phyloP scores from a whole-genome alignment of 2,888 invertebrate genomes.

The Drosophila anomalata region DNA sequence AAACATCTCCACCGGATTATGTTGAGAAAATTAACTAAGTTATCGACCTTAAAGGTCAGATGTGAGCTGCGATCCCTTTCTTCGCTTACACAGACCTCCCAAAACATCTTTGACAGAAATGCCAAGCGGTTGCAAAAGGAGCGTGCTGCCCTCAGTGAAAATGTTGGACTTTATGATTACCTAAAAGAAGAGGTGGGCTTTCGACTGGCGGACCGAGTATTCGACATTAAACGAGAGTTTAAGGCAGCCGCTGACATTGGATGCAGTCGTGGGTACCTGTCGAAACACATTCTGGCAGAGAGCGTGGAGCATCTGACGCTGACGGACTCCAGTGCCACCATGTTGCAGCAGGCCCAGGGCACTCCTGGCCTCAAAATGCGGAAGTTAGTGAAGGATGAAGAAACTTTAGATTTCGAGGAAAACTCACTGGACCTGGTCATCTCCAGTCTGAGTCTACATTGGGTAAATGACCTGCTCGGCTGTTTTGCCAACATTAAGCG shows the following conservation, averaged over 20 bases:
- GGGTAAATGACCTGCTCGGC: slow-evolving; percentile 99
- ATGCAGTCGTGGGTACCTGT: slow-evolving; percentile 95
- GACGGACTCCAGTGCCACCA: slow-evolving; percentile 91
- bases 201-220: slow-evolving; percentile 94
- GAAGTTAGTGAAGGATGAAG: slow-evolving; percentile 92
- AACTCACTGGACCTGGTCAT: slow-evolving; percentile 94
- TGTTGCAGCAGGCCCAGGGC: slow-evolving; percentile 88
- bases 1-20: background rate
- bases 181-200: slow-evolving; percentile 95
- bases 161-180: slow-evolving; percentile 93
- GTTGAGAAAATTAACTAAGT: slow-evolving; percentile 28
- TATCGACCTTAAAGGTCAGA: slow-evolving; percentile 27
- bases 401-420: slow-evolving; percentile 89
- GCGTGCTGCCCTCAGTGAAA: slow-evolving; percentile 90
- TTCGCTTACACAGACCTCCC: slow-evolving; percentile 55
- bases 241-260: slow-evolving; percentile 91
- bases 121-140: slow-evolving; percentile 94
- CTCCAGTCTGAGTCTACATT: slow-evolving; percentile 94
- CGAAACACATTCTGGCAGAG: slow-evolving; percentile 91
- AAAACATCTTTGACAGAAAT: slow-evolving; percentile 96
- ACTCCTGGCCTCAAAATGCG: slow-evolving; percentile 88
- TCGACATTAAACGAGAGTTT: slow-evolving; percentile 96
- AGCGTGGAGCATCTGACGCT: slow-evolving; percentile 91
- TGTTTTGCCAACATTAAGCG: slow-evolving; percentile 88
- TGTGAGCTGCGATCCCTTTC: slow-evolving; percentile 23